Evolutionary conservation across 2,888 invertebrate species (phyloP).

Genomic region (Cyrtodaria siliqua): DNA sequence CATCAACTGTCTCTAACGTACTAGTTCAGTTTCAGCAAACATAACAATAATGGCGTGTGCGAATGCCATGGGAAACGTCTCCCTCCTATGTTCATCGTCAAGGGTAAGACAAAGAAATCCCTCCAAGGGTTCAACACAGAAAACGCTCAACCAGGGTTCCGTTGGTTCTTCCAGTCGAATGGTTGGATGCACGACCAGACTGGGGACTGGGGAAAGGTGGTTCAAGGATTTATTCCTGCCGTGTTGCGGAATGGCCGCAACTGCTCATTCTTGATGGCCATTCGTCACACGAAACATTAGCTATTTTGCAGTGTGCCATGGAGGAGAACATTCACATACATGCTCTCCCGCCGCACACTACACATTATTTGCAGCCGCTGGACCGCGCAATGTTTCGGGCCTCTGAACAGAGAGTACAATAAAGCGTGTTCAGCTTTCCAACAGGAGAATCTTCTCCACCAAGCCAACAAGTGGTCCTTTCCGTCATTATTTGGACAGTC

Average conservation of each 20-base stretch:
- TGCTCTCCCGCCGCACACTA: no score
- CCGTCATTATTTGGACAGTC: no score
- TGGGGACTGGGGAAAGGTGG: conserved; percentile 33
- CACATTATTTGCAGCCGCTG: no score
- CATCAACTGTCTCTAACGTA: background rate
- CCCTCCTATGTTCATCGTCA: conserved; percentile 41
- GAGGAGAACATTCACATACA: no score
- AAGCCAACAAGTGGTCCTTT: no score
- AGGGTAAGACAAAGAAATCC: conserved; percentile 33
- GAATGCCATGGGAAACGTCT: conserved; percentile 21
- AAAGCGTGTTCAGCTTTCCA: no score
- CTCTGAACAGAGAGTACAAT: no score
- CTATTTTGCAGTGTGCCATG: no score
- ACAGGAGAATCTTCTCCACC: no score
- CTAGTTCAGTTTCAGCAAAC: conserved; percentile 2
- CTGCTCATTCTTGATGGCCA: no score
- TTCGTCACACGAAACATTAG: no score
- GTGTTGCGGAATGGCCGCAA: conserved; percentile 28
- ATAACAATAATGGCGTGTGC: conserved; percentile 33
- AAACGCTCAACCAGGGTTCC: conserved; percentile 9
- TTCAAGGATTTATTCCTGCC: conserved; percentile 35
- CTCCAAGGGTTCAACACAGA: conserved; percentile 30
- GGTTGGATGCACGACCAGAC: conserved; percentile 55
- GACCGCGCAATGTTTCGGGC: no score
- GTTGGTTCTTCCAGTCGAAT: conserved; percentile 33